phyloP scores from a whole-genome alignment of 2,888 invertebrate genomes.

The Axea sp. region DNA sequence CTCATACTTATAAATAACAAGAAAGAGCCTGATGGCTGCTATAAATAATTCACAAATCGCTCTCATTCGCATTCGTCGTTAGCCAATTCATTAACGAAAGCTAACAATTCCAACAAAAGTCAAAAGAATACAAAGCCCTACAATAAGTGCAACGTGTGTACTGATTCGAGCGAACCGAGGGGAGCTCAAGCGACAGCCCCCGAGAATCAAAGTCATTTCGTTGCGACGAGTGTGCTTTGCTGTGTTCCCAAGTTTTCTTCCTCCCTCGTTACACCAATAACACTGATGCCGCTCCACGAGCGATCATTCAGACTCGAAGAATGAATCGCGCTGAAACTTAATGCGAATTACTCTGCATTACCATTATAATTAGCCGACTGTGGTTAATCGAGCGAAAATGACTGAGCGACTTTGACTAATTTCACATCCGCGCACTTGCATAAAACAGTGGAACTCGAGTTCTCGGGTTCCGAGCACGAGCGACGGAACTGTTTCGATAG shows the following conservation, averaged over 20 bases:
- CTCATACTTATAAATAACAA: not conserved
- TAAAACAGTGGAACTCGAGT: not conserved
- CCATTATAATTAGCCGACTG: conserved; percentile 14
- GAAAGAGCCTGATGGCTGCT: not conserved
- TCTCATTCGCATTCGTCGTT: conserved; percentile 18
- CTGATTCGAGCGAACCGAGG: conserved; percentile 39
- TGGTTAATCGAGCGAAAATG: conserved; percentile 1
- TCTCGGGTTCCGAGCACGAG: no score
- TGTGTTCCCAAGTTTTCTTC: conserved; percentile 37
- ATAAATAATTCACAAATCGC: conserved; percentile 11
- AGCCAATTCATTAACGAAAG: conserved; percentile 17
- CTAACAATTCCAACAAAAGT: conserved; percentile 15
- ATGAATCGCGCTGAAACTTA: not conserved
- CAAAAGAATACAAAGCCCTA: conserved; percentile 28
- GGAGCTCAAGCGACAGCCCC: conserved; percentile 51
- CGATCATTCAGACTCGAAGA: conserved; percentile 20
- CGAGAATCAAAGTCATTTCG: conserved; percentile 61
- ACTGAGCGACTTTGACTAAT: not conserved
- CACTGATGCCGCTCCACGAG: conserved; percentile 23
- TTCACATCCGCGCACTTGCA: no score
- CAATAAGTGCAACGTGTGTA: conserved; percentile 28
- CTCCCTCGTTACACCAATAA: conserved; percentile 33
- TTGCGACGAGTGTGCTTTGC: conserved; percentile 63
- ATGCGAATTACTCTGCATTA: not conserved
- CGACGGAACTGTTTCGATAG: no score